Evolutionary conservation across 2,113 vertebrate genomes (phyloP).

Genomic region (Nesogale talazaci): DNA sequence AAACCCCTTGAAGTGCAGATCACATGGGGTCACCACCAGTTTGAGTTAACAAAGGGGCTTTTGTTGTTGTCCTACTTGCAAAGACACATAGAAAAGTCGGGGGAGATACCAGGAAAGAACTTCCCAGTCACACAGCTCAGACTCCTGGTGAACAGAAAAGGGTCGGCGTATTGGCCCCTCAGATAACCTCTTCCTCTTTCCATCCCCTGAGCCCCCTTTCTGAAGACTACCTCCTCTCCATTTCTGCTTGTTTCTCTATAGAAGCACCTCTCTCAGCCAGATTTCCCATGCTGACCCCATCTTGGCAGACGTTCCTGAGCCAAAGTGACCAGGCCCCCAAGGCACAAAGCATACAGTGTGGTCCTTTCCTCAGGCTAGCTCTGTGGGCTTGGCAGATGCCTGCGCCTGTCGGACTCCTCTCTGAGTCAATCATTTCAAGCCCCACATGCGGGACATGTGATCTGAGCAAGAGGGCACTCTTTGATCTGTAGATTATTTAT

Average conservation of each 20-base stretch:
- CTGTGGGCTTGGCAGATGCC: not conserved
- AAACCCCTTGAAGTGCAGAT: not conserved
- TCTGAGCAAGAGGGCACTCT: not conserved
- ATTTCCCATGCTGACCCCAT: no score
- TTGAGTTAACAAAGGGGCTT: not conserved
- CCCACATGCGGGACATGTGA: not conserved
- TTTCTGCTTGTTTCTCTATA: not conserved
- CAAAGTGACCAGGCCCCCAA: not conserved
- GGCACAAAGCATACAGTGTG: not conserved
- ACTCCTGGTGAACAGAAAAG: not conserved
- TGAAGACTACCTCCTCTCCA: not conserved
- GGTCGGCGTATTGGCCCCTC: not conserved
- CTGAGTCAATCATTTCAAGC: not conserved
- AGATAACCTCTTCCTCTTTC: not conserved
- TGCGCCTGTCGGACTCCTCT: not conserved
- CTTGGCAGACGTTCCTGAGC: not conserved
- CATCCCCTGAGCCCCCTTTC: not conserved
- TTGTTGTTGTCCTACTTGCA: not conserved
- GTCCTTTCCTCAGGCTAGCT: not conserved
- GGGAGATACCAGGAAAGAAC: not conserved
- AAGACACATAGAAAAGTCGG: not conserved
- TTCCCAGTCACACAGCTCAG: not conserved
- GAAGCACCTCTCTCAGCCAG: not conserved
- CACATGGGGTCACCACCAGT: not conserved
- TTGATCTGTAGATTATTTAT: conserved; percentile 60